phyloP scores from a whole-genome alignment of 2,888 invertebrate genomes.

The Iphiclides podalirius region DNA sequence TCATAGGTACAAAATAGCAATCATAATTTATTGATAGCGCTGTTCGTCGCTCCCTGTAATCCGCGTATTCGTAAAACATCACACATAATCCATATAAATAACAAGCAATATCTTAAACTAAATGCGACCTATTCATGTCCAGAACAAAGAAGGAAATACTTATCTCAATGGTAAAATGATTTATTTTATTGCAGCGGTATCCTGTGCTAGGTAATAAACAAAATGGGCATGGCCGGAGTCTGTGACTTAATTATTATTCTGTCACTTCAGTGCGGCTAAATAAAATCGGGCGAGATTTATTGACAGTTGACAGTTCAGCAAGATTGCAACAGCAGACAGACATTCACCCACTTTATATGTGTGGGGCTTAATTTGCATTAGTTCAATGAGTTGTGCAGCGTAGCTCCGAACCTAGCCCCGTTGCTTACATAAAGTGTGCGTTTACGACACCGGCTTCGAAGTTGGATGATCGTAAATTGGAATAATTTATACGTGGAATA shows the following conservation, averaged over 20 bases:
- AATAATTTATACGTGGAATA: slow-evolving; percentile 22
- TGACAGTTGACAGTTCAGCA: slow-evolving; percentile 37
- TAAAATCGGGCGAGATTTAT: slow-evolving; percentile 54
- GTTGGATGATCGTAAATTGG: slow-evolving; percentile 20
- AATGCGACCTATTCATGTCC: slow-evolving; percentile 31
- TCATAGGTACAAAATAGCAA: too few relatives aligned
- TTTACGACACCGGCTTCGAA: slow-evolving; percentile 19
- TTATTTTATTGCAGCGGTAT: slow-evolving; percentile 52
- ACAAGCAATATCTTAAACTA: slow-evolving; percentile 8
- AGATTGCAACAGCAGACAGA: slow-evolving; percentile 24
- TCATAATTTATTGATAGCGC: too few relatives aligned
- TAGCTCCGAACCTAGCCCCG: slow-evolving; percentile 5
- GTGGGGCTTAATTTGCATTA: slow-evolving; percentile 20
- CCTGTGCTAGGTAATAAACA: slow-evolving; percentile 56
- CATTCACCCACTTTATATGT: slow-evolving; percentile 23
- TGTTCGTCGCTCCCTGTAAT: too few relatives aligned
- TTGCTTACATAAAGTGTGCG: slow-evolving; percentile 19
- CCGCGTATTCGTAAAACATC: slow-evolving; percentile 7
- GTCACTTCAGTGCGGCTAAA: slow-evolving; percentile 49
- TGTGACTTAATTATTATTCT: slow-evolving; percentile 58
- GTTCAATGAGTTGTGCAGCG: slow-evolving; percentile 20
- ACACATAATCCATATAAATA: slow-evolving; percentile 10
- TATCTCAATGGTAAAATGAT: slow-evolving; percentile 53
- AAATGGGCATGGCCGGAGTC: slow-evolving; percentile 47
- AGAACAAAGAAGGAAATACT: slow-evolving; percentile 46